Percentiles rank a stretch among this genome's conserved stretches.
Evolutionary conservation across 53 echinoderm and acorn worm species (phyloP).

Genomic region (Hippasteria phrygiana): DNA sequence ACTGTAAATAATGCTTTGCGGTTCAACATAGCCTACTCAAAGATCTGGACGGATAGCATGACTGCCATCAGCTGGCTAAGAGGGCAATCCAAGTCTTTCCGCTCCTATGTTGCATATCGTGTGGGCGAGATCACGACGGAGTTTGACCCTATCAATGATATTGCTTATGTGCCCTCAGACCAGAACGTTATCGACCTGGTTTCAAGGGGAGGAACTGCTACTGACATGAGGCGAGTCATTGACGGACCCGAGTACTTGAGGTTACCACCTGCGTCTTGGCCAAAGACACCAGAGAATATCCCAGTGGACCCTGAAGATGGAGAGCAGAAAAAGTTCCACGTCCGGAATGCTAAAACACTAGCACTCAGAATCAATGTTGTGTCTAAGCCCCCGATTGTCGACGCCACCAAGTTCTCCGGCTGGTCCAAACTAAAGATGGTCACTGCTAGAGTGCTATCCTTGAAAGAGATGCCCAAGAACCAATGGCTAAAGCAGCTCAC

Average conservation of each 20-base stretch:
- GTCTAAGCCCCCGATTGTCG: no score
- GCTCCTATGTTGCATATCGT: conserved; percentile 75
- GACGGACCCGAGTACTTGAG: no score
- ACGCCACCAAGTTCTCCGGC: no score
- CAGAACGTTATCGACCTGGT: conserved; percentile 79
- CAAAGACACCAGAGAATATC: conserved; percentile 72
- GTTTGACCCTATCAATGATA: conserved; percentile 73
- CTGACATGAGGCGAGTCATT: conserved; percentile 75
- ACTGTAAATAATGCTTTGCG: conserved; percentile 72
- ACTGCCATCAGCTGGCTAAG: conserved; percentile 67
- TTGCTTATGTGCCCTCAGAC: conserved; percentile 67
- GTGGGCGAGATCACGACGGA: conserved; percentile 79
- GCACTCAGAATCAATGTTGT: no score
- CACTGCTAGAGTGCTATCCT: no score
- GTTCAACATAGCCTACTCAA: conserved; percentile 70
- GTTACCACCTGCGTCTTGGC: no score
- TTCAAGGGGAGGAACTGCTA: conserved; percentile 75
- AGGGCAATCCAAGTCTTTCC: conserved; percentile 72
- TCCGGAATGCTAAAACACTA: no score
- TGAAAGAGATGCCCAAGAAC: no score
- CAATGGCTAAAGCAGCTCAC: no score
- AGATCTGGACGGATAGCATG: conserved; percentile 85
- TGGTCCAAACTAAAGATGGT: no score
- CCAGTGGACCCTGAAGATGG: conserved; percentile 60
- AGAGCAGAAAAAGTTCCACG: no score